Conservation (phyloP, 2,888 invertebrate genomes). For the Hypsopygia costalis region DNA sequence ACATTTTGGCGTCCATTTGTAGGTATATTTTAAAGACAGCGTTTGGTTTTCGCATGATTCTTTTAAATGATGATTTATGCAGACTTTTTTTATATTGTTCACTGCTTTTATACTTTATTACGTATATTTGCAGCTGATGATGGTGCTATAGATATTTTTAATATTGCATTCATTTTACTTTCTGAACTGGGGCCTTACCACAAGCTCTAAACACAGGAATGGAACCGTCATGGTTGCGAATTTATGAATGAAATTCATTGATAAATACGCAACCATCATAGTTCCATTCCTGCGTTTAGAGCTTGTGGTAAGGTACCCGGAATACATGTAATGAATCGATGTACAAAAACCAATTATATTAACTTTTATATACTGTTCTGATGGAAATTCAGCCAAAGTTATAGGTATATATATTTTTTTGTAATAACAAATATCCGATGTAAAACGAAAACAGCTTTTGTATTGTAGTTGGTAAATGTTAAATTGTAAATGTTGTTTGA, state of each 20-base stretch:
- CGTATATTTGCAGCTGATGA: slow-evolving; percentile 68
- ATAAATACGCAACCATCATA: no score
- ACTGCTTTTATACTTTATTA: slow-evolving; percentile 49
- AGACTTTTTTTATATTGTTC: slow-evolving; percentile 20
- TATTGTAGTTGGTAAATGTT: background rate
- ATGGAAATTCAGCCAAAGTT: slow-evolving; percentile 3
- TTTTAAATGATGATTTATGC: slow-evolving; percentile 16
- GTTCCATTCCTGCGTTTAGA: no score
- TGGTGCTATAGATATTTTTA: slow-evolving; percentile 67
- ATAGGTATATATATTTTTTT: background rate
- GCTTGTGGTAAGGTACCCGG: no score
- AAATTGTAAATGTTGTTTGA: background rate
- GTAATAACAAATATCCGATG: background rate
- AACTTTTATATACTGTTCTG: slow-evolving; percentile 7
- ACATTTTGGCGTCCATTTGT: slow-evolving; percentile 64
- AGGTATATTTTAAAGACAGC: slow-evolving; percentile 26
- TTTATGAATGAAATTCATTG: no score
- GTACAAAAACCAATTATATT: slow-evolving; percentile 32
- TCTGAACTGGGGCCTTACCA: no score
- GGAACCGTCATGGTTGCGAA: no score
- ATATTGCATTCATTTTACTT: slow-evolving; percentile 31
- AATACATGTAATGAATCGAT: slow-evolving; percentile 28
- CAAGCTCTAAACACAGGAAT: no score
- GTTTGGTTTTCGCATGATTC: slow-evolving; percentile 20
- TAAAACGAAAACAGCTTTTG: background rate